Evolutionary conservation across 2,888 invertebrate species (phyloP).

Genomic region (Melanchra persicariae): DNA sequence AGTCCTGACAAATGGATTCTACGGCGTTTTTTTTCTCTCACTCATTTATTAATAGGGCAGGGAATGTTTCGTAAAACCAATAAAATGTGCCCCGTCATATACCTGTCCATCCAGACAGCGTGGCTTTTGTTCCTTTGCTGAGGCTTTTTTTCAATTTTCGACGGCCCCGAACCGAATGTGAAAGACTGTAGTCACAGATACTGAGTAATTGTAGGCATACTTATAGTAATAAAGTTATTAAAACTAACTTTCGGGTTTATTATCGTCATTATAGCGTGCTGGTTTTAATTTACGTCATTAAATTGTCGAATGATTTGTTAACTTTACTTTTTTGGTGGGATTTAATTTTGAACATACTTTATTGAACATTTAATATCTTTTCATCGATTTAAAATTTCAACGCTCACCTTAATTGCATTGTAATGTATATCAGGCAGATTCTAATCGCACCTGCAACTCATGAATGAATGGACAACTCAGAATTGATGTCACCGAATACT

Average conservation of each 20-base stretch:
- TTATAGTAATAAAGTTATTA: slow-evolving; percentile 64
- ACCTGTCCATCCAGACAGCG: slow-evolving; percentile 90
- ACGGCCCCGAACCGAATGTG: slow-evolving; percentile 71
- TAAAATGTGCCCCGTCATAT: slow-evolving; percentile 91
- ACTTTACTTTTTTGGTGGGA: slow-evolving; percentile 31
- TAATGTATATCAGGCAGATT: slow-evolving; percentile 32
- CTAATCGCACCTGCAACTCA: slow-evolving; percentile 49
- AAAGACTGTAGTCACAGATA: slow-evolving; percentile 68
- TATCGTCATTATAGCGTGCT: slow-evolving; percentile 50
- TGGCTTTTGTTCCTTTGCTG: slow-evolving; percentile 86
- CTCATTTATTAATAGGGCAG: slow-evolving; percentile 91
- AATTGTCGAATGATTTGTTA: slow-evolving; percentile 54
- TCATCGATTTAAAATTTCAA: slow-evolving; percentile 26
- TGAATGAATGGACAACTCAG: slow-evolving; percentile 58
- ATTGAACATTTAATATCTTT: slow-evolving; percentile 18
- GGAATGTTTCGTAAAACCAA: slow-evolving; percentile 91
- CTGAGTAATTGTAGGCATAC: slow-evolving; percentile 61
- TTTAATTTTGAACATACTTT: slow-evolving; percentile 34
- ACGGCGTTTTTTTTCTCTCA: slow-evolving; percentile 88
- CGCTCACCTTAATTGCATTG: slow-evolving; percentile 33
- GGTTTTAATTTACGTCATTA: slow-evolving; percentile 55
- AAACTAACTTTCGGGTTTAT: slow-evolving; percentile 61
- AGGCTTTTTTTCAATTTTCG: slow-evolving; percentile 76
- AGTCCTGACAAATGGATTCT: slow-evolving; percentile 90
- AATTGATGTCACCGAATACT: slow-evolving; percentile 54